Evolutionary conservation across 2,888 invertebrate species (phyloP), one percentile per base, ranked within the genome.

Genomic region (Protonemura montana): DNA sequence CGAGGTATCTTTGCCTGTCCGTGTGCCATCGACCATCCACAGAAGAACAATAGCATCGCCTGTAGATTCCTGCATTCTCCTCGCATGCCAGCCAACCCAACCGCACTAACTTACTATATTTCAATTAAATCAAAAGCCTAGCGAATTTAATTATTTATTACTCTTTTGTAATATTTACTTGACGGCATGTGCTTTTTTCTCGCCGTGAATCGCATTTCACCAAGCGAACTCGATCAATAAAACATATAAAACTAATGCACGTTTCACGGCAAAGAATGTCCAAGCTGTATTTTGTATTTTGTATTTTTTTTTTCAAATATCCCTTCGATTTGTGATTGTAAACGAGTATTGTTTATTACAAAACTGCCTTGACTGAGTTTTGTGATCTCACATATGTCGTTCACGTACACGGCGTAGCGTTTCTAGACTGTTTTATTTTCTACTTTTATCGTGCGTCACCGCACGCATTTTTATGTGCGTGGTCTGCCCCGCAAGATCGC

Each of bases 91-190:
- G 59, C 21, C 59, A 10, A 13, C 21, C 21, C 59, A 10, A 59
- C 59, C 59, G 41, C 59, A 59, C 7, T 59, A 59, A 59, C 59
- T 59, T 59, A 59, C 59, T 59, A 59, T 59, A 59, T 59, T 59
- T 59, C 59, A 59, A 59, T 59, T 59, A 59, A 59, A 59, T 59
- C 3, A 59, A 59, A 1, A 2, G 16, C 7, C 59, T 21, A 7
- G 59, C 16, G 59, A 7, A 59, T 59, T 1, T 10, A 10, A 59
- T 59, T 59, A 59, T 59, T 59, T 59, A 59, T 59, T 59, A 21
- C 59, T 59, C 59, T 59, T 59, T 59, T 59, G 59, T 59, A 59
- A 59, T 59, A 59, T 59, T 59, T 59, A 59, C 16, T 21, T 59
- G 59, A 21, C 59, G 59, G 1, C 7, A 21, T 7, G 2, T 59